Evolutionary conservation across 2,888 invertebrate genomes (phyloP), one percentile per base, ranked within the genome.

Genomic region (Drosophila gaucha): DNA sequence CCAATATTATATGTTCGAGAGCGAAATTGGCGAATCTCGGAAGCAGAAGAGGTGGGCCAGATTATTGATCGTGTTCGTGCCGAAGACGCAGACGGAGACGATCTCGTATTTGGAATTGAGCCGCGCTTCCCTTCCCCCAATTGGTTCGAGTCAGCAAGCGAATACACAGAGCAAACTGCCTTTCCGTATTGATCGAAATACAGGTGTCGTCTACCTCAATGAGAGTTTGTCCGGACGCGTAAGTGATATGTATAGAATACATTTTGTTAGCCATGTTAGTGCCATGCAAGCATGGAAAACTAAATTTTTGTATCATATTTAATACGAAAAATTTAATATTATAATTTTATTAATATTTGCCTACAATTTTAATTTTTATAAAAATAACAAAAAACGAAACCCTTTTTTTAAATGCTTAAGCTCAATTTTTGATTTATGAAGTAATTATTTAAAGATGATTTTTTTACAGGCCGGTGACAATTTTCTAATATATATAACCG

Each of bases 141-240:
- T 71, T 20, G 73, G 59, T 2, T 24, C 64, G 14, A 62, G 38
- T 39, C 75, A 69, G 14, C 64, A 71, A 10, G 57, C 77, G 41
- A 89, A 88, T 16, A 68, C 73, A 6, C 60, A 52, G 3, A 73
- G 59, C 22, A 86, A 82, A 4, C 92, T 95, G 20, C 97, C 97
- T 1, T 97, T 97, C 90, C 92, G 93, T 41, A 97, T 97, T 67
- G 94, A 97, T 90, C 93, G 94, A 33, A 92, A 92, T 3, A 95
- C 95, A 0, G 97, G 97, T 28, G 94, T 94, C 5, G 95, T 97
- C 51, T 95, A 94, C 80, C 93, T 97, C 47, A 97, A 96, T 86
- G 95, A 96, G 87, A 95, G 96, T 0, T 93, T 97, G 30, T 91
- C 92, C 80, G 96, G 95, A 89, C 94, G 95, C 93, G 97, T 97